These are phyloP conservation scores for Aphelinus atriplicis DNA, from an alignment of 1,140 invertebrate genomes.

Conservation along the genomic window DNA sequence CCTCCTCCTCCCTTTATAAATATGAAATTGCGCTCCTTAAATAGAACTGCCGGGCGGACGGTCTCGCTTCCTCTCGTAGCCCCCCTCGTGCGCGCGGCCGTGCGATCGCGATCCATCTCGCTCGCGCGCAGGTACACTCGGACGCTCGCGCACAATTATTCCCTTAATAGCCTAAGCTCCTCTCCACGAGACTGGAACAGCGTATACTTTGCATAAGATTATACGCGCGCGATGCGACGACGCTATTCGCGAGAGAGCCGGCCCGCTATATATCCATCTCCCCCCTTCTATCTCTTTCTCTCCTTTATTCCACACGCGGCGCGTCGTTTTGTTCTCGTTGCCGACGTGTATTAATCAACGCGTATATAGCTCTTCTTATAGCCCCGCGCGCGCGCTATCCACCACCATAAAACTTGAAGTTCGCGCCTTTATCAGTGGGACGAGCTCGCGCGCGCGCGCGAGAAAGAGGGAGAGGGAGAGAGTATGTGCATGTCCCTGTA, in stretches of 20 bases:
- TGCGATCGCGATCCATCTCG: not conserved
- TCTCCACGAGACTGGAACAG: slow-evolving; percentile 51
- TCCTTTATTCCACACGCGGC: not conserved
- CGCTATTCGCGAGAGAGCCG: too few species aligned
- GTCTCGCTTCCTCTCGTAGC: not conserved
- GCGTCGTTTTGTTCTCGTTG: too few species aligned
- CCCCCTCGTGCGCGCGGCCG: not conserved
- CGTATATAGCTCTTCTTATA: too few species aligned
- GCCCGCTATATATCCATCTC: not conserved
- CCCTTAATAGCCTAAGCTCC: slow-evolving; percentile 49
- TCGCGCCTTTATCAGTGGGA: slow-evolving; percentile 6
- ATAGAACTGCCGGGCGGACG: slow-evolving; percentile 1
- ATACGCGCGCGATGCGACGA: slow-evolving; percentile 24
- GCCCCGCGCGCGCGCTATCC: too few species aligned
- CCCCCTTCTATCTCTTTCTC: slow-evolving; percentile 13
- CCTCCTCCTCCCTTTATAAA: slow-evolving; percentile 11
- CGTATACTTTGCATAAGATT: slow-evolving; percentile 54
- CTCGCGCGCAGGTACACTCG: not conserved
- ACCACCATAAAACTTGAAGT: too few species aligned
- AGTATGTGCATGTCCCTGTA: too few species aligned
- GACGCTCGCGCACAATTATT: slow-evolving; percentile 45
- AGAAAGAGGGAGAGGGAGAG: not conserved
- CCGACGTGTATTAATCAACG: slow-evolving; percentile 45
- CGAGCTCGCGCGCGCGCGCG: not conserved
- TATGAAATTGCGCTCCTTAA: slow-evolving; percentile 21